phyloP scores from a whole-genome alignment of 2,797 vertebrate species.

The Chelonia mydas region DNA sequence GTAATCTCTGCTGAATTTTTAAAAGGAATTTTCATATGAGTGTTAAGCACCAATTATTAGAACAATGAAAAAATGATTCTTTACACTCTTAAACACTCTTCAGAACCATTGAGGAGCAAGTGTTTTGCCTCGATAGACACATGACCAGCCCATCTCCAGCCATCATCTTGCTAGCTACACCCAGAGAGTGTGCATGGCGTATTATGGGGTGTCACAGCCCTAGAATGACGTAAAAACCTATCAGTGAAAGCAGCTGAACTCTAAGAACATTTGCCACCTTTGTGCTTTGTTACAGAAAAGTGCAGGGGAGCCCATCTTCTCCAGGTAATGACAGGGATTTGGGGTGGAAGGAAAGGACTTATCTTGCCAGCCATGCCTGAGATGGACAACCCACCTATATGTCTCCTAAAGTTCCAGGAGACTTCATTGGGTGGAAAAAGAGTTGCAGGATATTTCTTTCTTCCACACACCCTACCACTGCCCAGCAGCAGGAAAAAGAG shows the following conservation, averaged over 20 bases:
- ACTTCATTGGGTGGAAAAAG: background rate
- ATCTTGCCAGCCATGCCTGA: background rate
- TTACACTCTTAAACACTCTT: rapidly evolving
- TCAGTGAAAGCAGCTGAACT: background rate
- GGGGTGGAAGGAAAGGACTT: background rate
- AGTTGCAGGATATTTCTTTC: background rate
- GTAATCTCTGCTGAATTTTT: background rate
- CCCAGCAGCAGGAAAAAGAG: rapidly evolving
- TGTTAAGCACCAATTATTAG: background rate
- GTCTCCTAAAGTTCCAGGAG: background rate
- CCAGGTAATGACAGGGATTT: background rate
- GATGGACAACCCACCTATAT: background rate
- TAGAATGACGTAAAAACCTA: background rate
- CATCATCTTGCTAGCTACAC: background rate
- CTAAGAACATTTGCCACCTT: background rate
- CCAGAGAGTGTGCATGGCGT: background rate
- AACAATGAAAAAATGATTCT: background rate
- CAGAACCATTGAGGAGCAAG: background rate
- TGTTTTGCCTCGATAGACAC: background rate
- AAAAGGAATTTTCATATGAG: rapidly evolving
- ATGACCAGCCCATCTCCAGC: background rate
- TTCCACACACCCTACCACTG: background rate
- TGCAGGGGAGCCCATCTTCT: background rate
- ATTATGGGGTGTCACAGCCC: background rate
- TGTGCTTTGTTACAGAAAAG: background rate